Evolutionary conservation across 2,113 vertebrate species (phyloP), one percentile per base, ranked within the genome.

Genomic region (Tachycineta bicolor): DNA sequence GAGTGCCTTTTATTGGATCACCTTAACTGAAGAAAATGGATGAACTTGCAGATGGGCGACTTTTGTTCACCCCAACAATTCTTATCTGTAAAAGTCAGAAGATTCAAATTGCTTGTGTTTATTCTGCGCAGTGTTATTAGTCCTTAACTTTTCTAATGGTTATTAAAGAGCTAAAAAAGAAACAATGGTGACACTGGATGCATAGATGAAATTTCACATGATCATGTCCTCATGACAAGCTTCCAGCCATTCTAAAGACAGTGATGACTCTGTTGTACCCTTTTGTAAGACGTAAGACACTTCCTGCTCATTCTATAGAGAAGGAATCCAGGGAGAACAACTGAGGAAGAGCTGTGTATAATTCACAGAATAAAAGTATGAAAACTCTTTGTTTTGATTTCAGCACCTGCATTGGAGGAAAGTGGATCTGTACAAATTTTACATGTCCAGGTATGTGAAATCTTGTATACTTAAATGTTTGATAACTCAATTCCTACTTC

Each of bases 391-490:
- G 46, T 97, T 94, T 98, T 76, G 79, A 46, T 98, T 98, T 97
- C 97, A 99, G 99, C 97, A 99, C 99, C 23, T 99, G 99, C 71
- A 28, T 90, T 59, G 98, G 98, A 43, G 99, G 99, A 93, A 98
- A 97, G 85, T 99, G 99, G 99, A 98, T 98, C 94, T 99, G 99
- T 97, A 99, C 98, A 34, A 98, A 99, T 22, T 90, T 98, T 81
- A 98, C 98, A 49, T 99, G 99, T 89, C 99, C 99, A 97, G 99
- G 99, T 99, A 97, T 19, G 64, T 85, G 13, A 7, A 44, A 58
- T 75, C 34, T 65, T 4, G 0, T 25, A 43, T 77, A 56, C 4
- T 52, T 73, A 43, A 59, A 6, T 49, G 20, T 58, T 52, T 49
- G 34, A 31, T 68, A 82, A 14, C 9, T 58, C 9, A 52, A 11